phyloP scores from a whole-genome alignment of 2,113 vertebrate species.

The Malaclemys terrapin region DNA sequence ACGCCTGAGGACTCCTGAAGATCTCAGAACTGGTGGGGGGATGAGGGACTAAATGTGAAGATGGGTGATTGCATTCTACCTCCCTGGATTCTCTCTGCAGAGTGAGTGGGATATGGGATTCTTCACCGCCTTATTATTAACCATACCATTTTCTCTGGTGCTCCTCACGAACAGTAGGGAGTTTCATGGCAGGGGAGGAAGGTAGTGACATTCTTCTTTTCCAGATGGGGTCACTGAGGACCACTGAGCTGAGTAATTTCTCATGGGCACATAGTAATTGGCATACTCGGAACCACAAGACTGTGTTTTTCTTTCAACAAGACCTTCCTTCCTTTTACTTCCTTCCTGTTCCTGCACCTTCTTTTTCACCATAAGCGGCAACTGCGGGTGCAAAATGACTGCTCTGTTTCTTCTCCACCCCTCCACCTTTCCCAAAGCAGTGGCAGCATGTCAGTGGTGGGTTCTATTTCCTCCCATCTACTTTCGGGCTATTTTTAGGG shows the following conservation, averaged over 20 bases:
- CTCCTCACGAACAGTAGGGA: neutral
- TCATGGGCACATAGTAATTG: neutral
- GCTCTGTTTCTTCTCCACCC: neutral
- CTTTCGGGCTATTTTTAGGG: neutral
- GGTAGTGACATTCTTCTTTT: neutral
- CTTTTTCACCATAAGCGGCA: neutral
- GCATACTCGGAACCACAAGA: neutral
- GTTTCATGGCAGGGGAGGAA: neutral
- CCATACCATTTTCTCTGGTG: neutral
- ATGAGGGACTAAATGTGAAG: too few species aligned
- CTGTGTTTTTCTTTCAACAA: neutral
- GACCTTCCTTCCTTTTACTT: neutral
- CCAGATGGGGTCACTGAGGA: neutral
- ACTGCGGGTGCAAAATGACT: fast-evolving
- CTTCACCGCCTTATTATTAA: neutral
- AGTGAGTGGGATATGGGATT: neutral
- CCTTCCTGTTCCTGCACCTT: neutral
- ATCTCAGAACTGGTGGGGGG: neutral
- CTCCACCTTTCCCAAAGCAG: neutral
- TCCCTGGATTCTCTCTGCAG: neutral
- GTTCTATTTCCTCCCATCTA: neutral
- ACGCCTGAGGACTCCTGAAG: neutral
- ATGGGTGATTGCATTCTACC: neutral
- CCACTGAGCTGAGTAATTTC: neutral
- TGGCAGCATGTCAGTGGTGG: neutral